Percentiles rank a stretch among this genome's conserved stretches.
Evolutionary conservation across 1,140 invertebrate species (phyloP).

Genomic region (Leptinotarsa texana): DNA sequence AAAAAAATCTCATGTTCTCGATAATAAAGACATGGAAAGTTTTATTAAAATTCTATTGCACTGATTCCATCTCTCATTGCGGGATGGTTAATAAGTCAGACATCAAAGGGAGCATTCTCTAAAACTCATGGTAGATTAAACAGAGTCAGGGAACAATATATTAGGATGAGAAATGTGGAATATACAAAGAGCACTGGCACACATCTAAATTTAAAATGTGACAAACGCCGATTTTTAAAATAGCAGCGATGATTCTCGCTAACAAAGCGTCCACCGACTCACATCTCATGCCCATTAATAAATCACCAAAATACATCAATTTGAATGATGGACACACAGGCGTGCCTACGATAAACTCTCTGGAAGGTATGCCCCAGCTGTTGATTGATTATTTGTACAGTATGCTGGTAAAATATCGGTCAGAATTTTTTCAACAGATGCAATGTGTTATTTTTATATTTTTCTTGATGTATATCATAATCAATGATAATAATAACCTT

Average conservation of each 20-base stretch:
- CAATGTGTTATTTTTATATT: no score
- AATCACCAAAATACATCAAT: not conserved
- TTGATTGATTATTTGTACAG: no score
- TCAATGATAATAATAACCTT: no score
- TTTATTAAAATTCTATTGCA: not conserved
- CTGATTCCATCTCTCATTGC: not conserved
- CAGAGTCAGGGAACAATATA: not conserved
- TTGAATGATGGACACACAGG: no score
- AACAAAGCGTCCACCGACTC: not conserved
- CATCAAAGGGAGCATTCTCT: not conserved
- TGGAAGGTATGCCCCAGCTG: no score
- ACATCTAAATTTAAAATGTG: conserved; percentile 2
- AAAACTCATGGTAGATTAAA: not conserved
- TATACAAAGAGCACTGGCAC: not conserved
- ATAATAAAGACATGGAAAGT: not conserved
- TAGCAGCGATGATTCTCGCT: not conserved
- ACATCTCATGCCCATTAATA: not conserved
- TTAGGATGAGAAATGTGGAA: not conserved
- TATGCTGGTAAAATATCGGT: no score
- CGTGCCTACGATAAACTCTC: no score
- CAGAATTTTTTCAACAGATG: no score
- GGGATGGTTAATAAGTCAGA: not conserved
- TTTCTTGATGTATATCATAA: no score
- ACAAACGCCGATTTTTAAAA: not conserved
- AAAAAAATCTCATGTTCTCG: not conserved